Conservation (phyloP, 2,888 invertebrate genomes). For the Drosophila mercatorum region DNA sequence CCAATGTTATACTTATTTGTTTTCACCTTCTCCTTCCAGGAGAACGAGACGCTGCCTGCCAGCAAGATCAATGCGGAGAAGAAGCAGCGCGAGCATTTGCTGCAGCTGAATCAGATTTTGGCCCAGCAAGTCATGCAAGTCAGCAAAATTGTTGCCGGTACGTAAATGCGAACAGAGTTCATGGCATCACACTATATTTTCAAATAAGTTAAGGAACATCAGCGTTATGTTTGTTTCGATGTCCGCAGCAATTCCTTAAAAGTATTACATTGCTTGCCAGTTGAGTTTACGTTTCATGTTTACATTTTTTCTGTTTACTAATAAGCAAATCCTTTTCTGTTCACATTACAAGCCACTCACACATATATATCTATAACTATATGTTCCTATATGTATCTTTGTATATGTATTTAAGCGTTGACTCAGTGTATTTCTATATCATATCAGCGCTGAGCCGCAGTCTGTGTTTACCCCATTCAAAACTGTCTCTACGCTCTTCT, state of each 20-base stretch:
- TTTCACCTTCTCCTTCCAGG: conserved; percentile 44
- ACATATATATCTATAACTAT: conserved; percentile 18
- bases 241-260: conserved; percentile 34
- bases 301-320: conserved; percentile 55
- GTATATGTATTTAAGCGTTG: conserved; percentile 53
- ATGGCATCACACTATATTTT: neutral
- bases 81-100: conserved; percentile 93
- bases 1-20: too few species aligned
- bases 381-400: conserved; percentile 32
- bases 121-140: conserved; percentile 97
- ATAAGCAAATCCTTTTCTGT: conserved; percentile 53
- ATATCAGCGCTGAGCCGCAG: conserved; percentile 27
- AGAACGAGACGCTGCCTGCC: conserved; percentile 86
- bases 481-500: conserved; percentile 78
- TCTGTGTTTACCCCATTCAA: conserved; percentile 33
- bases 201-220: conserved; percentile 14
- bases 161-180: conserved; percentile 77
- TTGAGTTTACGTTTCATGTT: conserved; percentile 68
- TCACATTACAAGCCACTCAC: conserved; percentile 14
- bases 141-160: conserved; percentile 98
- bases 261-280: conserved; percentile 56
- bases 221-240: conserved; percentile 58
- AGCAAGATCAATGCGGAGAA: conserved; percentile 93
- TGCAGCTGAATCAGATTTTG: conserved; percentile 95
- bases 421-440: conserved; percentile 47